Evolutionary conservation across 2,797 vertebrate species (phyloP).

Genomic region (Epinephelus awoara): DNA sequence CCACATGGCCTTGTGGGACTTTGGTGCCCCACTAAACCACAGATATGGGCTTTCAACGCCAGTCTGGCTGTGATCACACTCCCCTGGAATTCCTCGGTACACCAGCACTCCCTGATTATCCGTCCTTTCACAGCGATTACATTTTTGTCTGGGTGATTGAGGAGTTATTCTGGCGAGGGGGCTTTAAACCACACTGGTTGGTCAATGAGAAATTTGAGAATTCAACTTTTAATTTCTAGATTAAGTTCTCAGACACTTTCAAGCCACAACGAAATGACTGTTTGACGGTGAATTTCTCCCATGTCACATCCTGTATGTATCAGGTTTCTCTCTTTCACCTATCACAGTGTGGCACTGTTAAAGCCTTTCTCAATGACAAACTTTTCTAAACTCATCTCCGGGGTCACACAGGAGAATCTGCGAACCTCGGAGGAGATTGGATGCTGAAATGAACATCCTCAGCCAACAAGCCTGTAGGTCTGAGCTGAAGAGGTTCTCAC

Average conservation of each 20-base stretch:
- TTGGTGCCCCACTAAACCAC: conserved; percentile 63
- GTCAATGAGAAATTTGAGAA: conserved; percentile 11
- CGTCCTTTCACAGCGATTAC: conserved; percentile 52
- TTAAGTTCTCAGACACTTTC: neutral
- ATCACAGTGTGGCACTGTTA: neutral
- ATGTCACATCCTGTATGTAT: neutral
- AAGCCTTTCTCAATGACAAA: neutral
- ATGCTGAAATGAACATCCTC: conserved; percentile 38
- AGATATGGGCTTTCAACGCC: conserved; percentile 73
- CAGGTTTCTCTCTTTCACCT: neutral
- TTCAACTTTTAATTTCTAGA: conserved; percentile 16
- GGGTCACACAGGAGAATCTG: neutral
- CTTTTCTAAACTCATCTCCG: neutral
- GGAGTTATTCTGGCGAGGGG: conserved; percentile 45
- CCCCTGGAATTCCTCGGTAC: conserved; percentile 69
- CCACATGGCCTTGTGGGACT: conserved; percentile 41
- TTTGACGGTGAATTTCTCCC: neutral
- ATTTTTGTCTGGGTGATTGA: conserved; percentile 55
- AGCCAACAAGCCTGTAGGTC: conserved; percentile 34
- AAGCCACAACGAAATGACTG: neutral
- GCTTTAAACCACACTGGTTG: conserved; percentile 6
- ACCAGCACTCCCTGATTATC: conserved; percentile 64
- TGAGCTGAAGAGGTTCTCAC: conserved; percentile 22
- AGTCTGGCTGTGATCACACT: conserved; percentile 69
- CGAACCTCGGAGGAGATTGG: conserved; percentile 6